Conservation (phyloP, 1,140 invertebrate genomes). For the Macrostomum lignano region DNA sequence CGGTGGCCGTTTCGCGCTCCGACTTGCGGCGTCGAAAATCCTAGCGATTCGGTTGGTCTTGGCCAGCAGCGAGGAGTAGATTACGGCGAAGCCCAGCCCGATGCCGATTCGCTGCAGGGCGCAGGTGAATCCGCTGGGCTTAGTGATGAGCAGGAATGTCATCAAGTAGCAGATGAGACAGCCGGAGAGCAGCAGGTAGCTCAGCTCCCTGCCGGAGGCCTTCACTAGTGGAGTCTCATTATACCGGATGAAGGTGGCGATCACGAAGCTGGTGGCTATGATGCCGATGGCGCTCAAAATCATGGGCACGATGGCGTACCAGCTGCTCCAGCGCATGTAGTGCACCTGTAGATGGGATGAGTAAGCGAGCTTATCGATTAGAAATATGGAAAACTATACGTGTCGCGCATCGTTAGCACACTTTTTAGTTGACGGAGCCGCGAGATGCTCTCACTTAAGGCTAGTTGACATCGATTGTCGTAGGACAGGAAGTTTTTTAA, state of each 20-base stretch:
- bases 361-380: too few relatives aligned
- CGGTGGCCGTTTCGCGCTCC: slow-evolving; percentile 8
- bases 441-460: too few relatives aligned
- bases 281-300: too few relatives aligned
- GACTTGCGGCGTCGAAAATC: slow-evolving; percentile 50
- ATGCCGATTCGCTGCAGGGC: slow-evolving; percentile 33
- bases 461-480: too few relatives aligned
- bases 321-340: too few relatives aligned
- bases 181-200: slow-evolving; percentile 51
- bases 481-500: too few relatives aligned
- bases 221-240: slow-evolving; percentile 41
- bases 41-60: slow-evolving; percentile 61
- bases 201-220: slow-evolving; percentile 57
- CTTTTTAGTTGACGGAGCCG: too few relatives aligned
- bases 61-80: slow-evolving; percentile 60
- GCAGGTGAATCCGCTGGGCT: slow-evolving; percentile 26
- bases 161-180: slow-evolving; percentile 61
- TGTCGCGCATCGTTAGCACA: too few relatives aligned
- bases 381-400: too few relatives aligned
- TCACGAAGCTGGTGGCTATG: too few relatives aligned
- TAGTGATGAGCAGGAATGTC: slow-evolving; percentile 49
- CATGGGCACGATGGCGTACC: not conserved
- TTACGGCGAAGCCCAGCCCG: slow-evolving; percentile 61
- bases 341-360: too few relatives aligned
- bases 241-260: slow-evolving; percentile 22